phyloP scores from a whole-genome alignment of 2,888 invertebrate genomes.

The Nebria salina region DNA sequence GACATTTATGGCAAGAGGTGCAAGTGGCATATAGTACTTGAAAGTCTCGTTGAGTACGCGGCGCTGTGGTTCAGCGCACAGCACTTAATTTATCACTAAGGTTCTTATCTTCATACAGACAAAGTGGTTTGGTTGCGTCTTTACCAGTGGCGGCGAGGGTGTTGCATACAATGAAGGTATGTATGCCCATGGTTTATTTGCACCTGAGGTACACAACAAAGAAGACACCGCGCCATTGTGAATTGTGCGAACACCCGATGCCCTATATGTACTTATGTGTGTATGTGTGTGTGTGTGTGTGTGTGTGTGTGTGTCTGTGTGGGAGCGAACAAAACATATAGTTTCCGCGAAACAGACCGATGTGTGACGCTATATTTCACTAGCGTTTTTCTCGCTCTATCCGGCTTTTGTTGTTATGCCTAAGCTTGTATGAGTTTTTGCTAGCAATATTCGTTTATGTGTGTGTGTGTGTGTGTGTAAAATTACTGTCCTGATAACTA shows the following conservation, averaged over 20 bases:
- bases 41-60: not conserved
- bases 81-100: constrained; percentile 11
- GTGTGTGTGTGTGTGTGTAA: not conserved
- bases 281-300: too few species aligned
- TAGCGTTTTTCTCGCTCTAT: constrained; percentile 32
- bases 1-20: not conserved
- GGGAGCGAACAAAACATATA: constrained; percentile 24
- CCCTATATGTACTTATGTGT: too few species aligned
- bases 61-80: not conserved
- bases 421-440: not conserved
- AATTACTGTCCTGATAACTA: too few species aligned
- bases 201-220: constrained; percentile 14
- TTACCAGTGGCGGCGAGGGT: not conserved
- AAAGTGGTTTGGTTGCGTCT: constrained; percentile 21
- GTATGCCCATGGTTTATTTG: constrained; percentile 12
- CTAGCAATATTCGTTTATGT: not conserved
- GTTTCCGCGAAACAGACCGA: constrained; percentile 30
- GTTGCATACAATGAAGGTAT: not conserved
- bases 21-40: not conserved
- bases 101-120: constrained; percentile 10
- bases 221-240: not conserved
- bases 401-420: constrained; percentile 25
- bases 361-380: constrained; percentile 43
- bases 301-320: not conserved
- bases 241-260: not conserved